Evolutionary conservation across 2,888 invertebrate genomes (phyloP), one percentile per base, ranked within the genome.

Genomic region (Beris chalybata): DNA sequence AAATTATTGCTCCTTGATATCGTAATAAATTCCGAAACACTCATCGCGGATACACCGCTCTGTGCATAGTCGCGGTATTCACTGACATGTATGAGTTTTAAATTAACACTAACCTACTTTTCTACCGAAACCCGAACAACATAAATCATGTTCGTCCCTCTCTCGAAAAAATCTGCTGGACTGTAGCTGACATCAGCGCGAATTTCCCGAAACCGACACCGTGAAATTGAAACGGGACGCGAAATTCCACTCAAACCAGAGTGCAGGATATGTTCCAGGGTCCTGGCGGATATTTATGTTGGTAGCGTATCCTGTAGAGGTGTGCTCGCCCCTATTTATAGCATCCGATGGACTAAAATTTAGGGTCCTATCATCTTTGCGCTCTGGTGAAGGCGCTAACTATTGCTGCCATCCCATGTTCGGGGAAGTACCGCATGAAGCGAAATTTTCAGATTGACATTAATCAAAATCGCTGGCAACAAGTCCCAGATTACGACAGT

Each of bases 61-160:
- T 58, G 9, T 58, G 47, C 58, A 45, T 44, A 29, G 12, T 30
- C 47, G 30, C 45, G 31, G n/a, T 30, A 30, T 58, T 44, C 29
- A 38, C 45, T 50, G 61, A 48, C 50, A 61, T 48, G 50, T 52
- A 61, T 61, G 61, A 61, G 32, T 61, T 61, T 61, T 61, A 61
- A 61, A 61, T 61, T 61, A 61, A 61, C 61, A 61, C 61, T 61
- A 61, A 61, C 61, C 61, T 43, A 61, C 30, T 50, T 61, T 59
- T 59, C 12, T 52, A 30, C 30, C n/a, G 43, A 56, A 58, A 45
- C 12, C 5, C 5, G 30, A 3, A 12, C 6, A 38, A 47, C 61
- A 61, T 61, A 61, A 61, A 61, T 61, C 61, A 61, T 61, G 13
- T 52, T 52, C 52, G 15, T 22, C 48, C 31, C 52, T 6, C 32